phyloP scores from a whole-genome alignment of 2,113 vertebrate species.

The Phainopepla nitens region DNA sequence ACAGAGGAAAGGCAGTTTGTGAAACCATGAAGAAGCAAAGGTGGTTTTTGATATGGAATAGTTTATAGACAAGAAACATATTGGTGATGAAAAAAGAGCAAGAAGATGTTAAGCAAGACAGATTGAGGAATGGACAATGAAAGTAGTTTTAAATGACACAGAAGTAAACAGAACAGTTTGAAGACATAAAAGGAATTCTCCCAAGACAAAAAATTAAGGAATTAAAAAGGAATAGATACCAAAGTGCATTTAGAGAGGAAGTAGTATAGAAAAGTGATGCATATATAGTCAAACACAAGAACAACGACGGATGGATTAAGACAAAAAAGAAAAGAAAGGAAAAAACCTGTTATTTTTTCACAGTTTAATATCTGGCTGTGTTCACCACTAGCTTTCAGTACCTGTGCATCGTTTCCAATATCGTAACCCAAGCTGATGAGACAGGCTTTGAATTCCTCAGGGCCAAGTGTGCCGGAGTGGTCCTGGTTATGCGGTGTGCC shows the following conservation, averaged over 20 bases:
- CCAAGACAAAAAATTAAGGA: background rate
- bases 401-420: constrained; percentile 99
- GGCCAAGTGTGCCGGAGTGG: constrained; percentile 97
- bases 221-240: background rate
- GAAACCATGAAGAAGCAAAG: background rate
- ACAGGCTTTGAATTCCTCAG: constrained; percentile 99
- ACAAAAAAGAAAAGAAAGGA: constrained; percentile 72
- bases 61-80: background rate
- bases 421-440: constrained; percentile 99
- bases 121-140: background rate
- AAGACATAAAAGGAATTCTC: constrained; percentile 10
- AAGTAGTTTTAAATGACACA: background rate
- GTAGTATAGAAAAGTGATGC: background rate
- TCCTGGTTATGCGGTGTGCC: constrained; percentile 86
- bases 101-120: background rate
- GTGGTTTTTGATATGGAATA: background rate
- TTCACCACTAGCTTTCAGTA: constrained; percentile 80
- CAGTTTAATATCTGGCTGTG: constrained; percentile 56
- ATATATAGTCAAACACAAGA: background rate
- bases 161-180: background rate
- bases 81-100: background rate
- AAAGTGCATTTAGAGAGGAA: background rate
- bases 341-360: constrained; percentile 76
- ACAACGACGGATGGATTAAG: constrained; percentile 51
- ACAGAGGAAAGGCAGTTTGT: background rate